phyloP scores from a whole-genome alignment of 2,888 invertebrate genomes.

The Papilio elwesi region DNA sequence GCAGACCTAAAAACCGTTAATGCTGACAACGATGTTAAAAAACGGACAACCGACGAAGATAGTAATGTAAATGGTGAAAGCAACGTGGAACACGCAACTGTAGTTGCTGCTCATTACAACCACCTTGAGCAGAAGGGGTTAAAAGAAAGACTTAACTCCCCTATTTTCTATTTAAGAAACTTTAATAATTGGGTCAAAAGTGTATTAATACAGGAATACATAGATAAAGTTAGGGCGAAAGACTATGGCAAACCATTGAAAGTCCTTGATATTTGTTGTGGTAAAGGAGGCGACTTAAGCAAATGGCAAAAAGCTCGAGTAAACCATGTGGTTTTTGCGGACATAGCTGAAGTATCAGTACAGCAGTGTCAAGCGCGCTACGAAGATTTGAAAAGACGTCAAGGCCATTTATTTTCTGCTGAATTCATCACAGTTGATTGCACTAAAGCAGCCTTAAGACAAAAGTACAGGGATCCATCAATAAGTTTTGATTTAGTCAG shows the following conservation, averaged over 20 bases:
- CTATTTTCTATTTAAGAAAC: slow-evolving; percentile 96
- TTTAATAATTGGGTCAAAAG: slow-evolving; percentile 99
- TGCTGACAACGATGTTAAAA: neutral
- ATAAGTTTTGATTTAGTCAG: slow-evolving; percentile 94
- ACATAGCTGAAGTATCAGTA: slow-evolving; percentile 96
- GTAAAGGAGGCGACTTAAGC: slow-evolving; percentile 99
- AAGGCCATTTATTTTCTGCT: slow-evolving; percentile 87
- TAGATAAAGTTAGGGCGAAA: slow-evolving; percentile 87
- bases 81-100: slow-evolving; percentile 74
- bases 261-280: slow-evolving; percentile 97
- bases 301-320: slow-evolving; percentile 96
- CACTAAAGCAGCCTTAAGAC: slow-evolving; percentile 91
- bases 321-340: slow-evolving; percentile 93
- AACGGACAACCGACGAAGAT: neutral
- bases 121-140: slow-evolving; percentile 92
- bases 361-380: slow-evolving; percentile 95
- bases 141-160: slow-evolving; percentile 91
- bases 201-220: slow-evolving; percentile 94
- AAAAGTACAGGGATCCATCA: slow-evolving; percentile 90
- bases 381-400: slow-evolving; percentile 85
- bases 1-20: neutral
- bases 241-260: slow-evolving; percentile 87
- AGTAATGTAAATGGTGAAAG: slow-evolving; percentile 25
- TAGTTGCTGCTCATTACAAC: slow-evolving; percentile 98
- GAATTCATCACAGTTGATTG: slow-evolving; percentile 97